Base-by-base conservation (phyloP, 2,113 vertebrate genomes). In the Suricata suricatta region DNA sequence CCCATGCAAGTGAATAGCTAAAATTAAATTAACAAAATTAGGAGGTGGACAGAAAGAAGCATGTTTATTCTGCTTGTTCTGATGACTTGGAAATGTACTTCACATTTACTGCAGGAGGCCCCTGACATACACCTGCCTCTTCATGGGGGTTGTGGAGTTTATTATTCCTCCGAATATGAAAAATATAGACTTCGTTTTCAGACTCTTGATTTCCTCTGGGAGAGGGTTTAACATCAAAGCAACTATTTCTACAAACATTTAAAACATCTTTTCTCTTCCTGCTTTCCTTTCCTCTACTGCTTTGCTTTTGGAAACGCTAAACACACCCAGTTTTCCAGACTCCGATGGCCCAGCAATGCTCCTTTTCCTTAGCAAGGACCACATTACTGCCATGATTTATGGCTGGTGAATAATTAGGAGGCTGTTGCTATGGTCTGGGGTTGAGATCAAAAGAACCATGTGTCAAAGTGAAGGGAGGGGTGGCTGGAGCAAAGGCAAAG, bases 211-310 rank as follows among this genome's bases (percentile, higher is more conserved):
- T 98, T 98, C 97, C 97, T 97, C 97, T 94, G 92, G 89, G 96
- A 97, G 97, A 98, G 90, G 90, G 85, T 91, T 97, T 96, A 86
- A 98, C 97, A 98, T 97, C 98, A 98, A 98, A 98, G 98, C 95
- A 98, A 98, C 94, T 96, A 98, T 98, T 97, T 94, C 95, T 74
- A 88, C 97, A 98, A 98, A 97, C 97, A 98, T 98, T 97, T 97
- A 92, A 98, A 98, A 97, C 97, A 97, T 97, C 97, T 96, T 97
- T 92, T 88, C 96, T 96, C 97, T 97, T 96, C 96, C 96, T 96
- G 93, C 93, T 90, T 64, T 64, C 86, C 92, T 82, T 64, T 89
- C 83, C 96, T 92, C 44, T 86, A 50, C 87, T 63, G 93, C 4
- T 33, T 98, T 80, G 88, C 96, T 96, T 97, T 90, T 93, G 97